Evolutionary conservation across 2,797 vertebrate species (phyloP), one percentile per base, ranked within the genome.

Genomic region (Cheirogaleus major): DNA sequence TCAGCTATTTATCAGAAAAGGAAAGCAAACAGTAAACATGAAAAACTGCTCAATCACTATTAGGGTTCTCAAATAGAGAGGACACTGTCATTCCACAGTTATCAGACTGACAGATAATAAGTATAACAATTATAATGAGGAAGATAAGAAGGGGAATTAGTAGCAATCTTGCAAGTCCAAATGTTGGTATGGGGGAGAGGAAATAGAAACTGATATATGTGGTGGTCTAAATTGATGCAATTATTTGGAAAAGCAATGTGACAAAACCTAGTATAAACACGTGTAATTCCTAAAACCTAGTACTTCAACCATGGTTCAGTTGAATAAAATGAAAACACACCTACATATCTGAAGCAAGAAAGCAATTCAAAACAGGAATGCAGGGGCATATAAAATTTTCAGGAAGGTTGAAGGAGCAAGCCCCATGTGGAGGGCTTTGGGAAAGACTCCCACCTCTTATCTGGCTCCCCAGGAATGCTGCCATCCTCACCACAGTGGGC

Each of bases 351-450:
- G 57, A 80, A 82, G 18, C 7, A 41, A 35, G 8, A 61, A 55
- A 86, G 12, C 14, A 30, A 50, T 25, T 87, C 9, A 59, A 35
- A 78, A 57, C n/a, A 22, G 43, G 67, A 45, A 23, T 1, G 0
- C 5, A 11, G 63, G 15, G 14, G 4, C 30, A 35, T 14, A 25
- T 7, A 41, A 59, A 17, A 35, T 14, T 38, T 61, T 78, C 14
- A 38, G 35, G 12, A 43, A 81, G 18, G 23, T 20, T 32, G 0
- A 63, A 55, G 41, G 38, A 55, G 35, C 0, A 23, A 15, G 30
- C 0, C 25, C 30, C 10, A 7, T 0, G 2, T 0, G 11, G 7
- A 35, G 41, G 43, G 8, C 25, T 38, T 27, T 18, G 8, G 9
- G 11, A 85, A 38, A n/a, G 11, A 59, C 1, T 25, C 17, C 30